Conservation (phyloP, 2,888 invertebrate species). For the Papilio gigon region DNA sequence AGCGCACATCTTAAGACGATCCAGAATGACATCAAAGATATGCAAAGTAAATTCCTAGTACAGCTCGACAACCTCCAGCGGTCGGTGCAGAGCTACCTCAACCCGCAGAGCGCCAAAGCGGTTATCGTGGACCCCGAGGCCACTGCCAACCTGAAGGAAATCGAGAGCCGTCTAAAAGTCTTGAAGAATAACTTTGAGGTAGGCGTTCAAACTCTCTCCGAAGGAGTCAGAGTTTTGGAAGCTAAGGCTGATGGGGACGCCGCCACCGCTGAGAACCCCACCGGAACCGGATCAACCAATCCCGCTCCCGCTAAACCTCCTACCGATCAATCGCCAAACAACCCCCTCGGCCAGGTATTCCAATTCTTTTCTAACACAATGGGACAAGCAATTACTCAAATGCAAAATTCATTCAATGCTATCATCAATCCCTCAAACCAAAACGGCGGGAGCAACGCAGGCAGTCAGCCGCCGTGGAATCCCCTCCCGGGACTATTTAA, state of each 20-base stretch:
- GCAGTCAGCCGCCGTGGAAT: constrained; percentile 30
- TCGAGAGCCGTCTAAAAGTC: constrained; percentile 50
- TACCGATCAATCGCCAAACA: constrained; percentile 20
- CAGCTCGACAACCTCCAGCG: constrained; percentile 65
- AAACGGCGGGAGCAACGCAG: constrained; percentile 8
- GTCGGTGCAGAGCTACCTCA: constrained; percentile 58
- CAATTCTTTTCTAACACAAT: constrained; percentile 49
- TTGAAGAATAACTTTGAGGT: constrained; percentile 63
- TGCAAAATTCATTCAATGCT: constrained; percentile 48
- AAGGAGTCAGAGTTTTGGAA: constrained; percentile 60
- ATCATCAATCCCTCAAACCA: constrained; percentile 26
- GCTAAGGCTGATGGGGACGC: constrained; percentile 55
- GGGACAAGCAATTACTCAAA: constrained; percentile 39
- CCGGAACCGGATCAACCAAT: constrained; percentile 32
- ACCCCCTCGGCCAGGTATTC: constrained; percentile 38
- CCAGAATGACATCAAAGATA: constrained; percentile 58
- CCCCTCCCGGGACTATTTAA: constrained; percentile 13
- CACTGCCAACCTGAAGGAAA: constrained; percentile 46
- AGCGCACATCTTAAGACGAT: constrained; percentile 59
- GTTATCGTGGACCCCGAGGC: constrained; percentile 44
- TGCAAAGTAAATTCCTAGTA: constrained; percentile 58
- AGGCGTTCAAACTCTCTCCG: constrained; percentile 60
- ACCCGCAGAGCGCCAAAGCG: constrained; percentile 47
- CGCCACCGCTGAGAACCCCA: constrained; percentile 28
- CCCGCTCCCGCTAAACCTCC: constrained; percentile 29